These are phyloP conservation scores for Dascyllus trimaculatus DNA, from an alignment of 2,113 vertebrate genomes.

Conservation along the genomic window DNA sequence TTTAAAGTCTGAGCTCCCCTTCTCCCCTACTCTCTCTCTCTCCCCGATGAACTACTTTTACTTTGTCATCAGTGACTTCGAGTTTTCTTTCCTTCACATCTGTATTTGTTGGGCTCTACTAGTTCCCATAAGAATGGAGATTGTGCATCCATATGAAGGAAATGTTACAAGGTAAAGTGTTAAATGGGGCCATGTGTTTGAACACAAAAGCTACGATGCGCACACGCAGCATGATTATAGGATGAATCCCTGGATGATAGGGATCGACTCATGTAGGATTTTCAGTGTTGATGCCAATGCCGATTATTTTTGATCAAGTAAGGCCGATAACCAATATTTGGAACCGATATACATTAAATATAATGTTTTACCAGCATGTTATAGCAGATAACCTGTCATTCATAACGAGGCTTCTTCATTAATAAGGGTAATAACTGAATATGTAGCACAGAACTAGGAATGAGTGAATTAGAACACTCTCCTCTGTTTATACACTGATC, in stretches of 20 bases:
- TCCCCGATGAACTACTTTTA: background rate
- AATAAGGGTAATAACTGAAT: too few species aligned
- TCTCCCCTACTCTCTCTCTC: background rate
- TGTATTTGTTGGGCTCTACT: constrained; percentile 15
- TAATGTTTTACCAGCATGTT: too few species aligned
- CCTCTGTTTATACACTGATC: too few species aligned
- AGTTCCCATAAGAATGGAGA: background rate
- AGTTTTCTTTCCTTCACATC: constrained; percentile 2
- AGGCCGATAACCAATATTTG: too few species aligned
- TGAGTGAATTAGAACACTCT: too few species aligned
- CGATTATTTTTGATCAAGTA: too few species aligned
- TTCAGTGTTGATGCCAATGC: too few species aligned
- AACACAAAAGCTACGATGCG: background rate
- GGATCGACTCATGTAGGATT: too few species aligned
- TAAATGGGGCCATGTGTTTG: constrained; percentile 15
- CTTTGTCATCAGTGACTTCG: constrained; percentile 12
- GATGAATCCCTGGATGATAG: background rate
- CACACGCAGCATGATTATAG: background rate
- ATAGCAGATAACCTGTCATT: too few species aligned
- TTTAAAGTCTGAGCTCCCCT: constrained; percentile 31
- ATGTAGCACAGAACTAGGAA: too few species aligned
- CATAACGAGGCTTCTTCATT: too few species aligned
- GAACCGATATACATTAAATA: too few species aligned
- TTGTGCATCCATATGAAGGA: constrained; percentile 1
- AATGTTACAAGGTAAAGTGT: constrained; percentile 17